phyloP scores from a whole-genome alignment of 2,888 invertebrate species.

The Augiades crinisus region DNA sequence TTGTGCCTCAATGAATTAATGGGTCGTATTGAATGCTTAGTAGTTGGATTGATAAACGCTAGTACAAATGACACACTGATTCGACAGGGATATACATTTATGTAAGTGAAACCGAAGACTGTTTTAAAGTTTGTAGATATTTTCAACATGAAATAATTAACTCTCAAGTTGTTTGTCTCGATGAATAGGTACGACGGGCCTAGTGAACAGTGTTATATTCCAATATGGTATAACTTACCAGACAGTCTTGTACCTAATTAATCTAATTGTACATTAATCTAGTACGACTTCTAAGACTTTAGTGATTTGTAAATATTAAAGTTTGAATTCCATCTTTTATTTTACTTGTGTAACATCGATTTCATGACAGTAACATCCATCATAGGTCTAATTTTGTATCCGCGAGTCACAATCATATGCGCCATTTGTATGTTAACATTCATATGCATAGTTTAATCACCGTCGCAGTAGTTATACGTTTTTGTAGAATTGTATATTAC shows the following conservation, averaged over 20 bases:
- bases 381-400: slow-evolving; percentile 38
- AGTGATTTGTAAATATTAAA: slow-evolving; percentile 25
- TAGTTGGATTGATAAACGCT: slow-evolving; percentile 64
- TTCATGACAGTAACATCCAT: slow-evolving; percentile 37
- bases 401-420: slow-evolving; percentile 11
- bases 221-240: slow-evolving; percentile 65
- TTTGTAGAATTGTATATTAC: slow-evolving; percentile 4
- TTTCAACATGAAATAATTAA: slow-evolving; percentile 54
- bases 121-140: slow-evolving; percentile 73
- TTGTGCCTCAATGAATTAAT: slow-evolving; percentile 39
- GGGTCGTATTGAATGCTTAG: slow-evolving; percentile 47
- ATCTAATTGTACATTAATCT: slow-evolving; percentile 36
- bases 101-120: slow-evolving; percentile 79
- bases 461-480: slow-evolving; percentile 2
- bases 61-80: slow-evolving; percentile 75
- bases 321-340: slow-evolving; percentile 23
- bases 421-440: slow-evolving; percentile 8
- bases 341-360: slow-evolving; percentile 20
- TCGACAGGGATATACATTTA: slow-evolving; percentile 73
- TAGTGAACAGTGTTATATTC: slow-evolving; percentile 65
- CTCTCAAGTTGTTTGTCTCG: slow-evolving; percentile 50
- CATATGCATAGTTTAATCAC: background rate
- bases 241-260: slow-evolving; percentile 68
- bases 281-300: slow-evolving; percentile 17
- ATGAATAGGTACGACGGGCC: slow-evolving; percentile 46